phyloP scores from a whole-genome alignment of 1,140 invertebrate genomes.

The Zaprionus africanus region DNA sequence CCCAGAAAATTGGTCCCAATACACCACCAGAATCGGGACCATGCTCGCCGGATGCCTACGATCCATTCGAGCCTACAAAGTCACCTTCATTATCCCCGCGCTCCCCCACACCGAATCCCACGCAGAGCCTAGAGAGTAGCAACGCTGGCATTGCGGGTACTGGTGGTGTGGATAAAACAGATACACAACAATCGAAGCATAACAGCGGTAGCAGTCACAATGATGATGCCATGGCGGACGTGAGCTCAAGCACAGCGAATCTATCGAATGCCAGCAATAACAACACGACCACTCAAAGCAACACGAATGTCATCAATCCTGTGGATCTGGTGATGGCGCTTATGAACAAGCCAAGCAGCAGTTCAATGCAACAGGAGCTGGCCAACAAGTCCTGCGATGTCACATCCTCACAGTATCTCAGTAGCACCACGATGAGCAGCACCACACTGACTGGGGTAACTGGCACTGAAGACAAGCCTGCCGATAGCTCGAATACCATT shows the following conservation, averaged over 20 bases:
- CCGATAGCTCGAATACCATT: slow-evolving; percentile 59
- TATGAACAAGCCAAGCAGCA: slow-evolving; percentile 78
- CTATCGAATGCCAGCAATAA: slow-evolving; percentile 38
- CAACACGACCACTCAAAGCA: slow-evolving; percentile 50
- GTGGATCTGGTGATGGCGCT: slow-evolving; percentile 81
- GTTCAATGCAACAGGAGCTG: slow-evolving; percentile 63
- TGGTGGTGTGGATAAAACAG: slow-evolving; percentile 39
- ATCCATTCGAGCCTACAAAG: slow-evolving; percentile 94
- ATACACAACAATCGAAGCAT: slow-evolving; percentile 24
- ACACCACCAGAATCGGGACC: slow-evolving; percentile 84
- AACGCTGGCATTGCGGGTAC: slow-evolving; percentile 6
- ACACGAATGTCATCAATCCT: slow-evolving; percentile 68
- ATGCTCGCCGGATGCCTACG: slow-evolving; percentile 89
- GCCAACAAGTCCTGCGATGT: slow-evolving; percentile 56
- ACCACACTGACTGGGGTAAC: slow-evolving; percentile 10
- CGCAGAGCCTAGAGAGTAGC: slow-evolving; percentile 49
- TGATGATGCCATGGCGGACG: slow-evolving; percentile 31
- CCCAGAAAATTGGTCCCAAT: slow-evolving; percentile 84
- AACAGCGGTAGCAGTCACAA: slow-evolving; percentile 30
- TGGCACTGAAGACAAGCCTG: slow-evolving; percentile 43
- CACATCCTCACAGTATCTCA: slow-evolving; percentile 65
- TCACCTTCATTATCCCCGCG: slow-evolving; percentile 87
- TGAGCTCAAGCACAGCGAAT: slow-evolving; percentile 29
- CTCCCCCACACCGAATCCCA: slow-evolving; percentile 73
- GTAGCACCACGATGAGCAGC: slow-evolving; percentile 41